Conservation (phyloP, 2,797 vertebrate genomes). For the Clarias laeviceps region DNA sequence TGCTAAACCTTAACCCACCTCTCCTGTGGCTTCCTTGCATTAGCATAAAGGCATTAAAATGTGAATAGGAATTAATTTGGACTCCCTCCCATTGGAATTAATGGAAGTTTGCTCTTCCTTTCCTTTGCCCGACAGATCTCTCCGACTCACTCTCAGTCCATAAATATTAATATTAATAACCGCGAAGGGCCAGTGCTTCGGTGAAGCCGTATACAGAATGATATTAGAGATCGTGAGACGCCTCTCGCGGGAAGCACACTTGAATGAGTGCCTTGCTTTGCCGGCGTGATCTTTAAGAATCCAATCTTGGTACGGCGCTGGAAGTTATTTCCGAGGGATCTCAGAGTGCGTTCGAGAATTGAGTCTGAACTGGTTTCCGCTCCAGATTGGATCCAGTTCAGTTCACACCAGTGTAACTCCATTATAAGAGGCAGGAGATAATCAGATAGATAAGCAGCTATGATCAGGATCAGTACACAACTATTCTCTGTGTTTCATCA, state of each 20-base stretch:
- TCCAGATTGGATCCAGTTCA: conserved; percentile 70
- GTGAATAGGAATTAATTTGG: conserved; percentile 86
- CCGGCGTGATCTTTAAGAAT: conserved; percentile 85
- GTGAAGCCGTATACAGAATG: conserved; percentile 85
- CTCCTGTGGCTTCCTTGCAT: conserved; percentile 72
- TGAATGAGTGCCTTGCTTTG: conserved; percentile 82
- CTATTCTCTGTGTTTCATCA: conserved; percentile 39
- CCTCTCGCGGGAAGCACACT: conserved; percentile 84
- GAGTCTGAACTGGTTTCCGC: conserved; percentile 66
- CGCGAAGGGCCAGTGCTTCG: conserved; percentile 79
- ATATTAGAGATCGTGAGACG: conserved; percentile 85
- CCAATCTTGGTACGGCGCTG: conserved; percentile 83
- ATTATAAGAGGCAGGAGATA: conserved; percentile 78
- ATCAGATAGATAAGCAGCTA: conserved; percentile 76
- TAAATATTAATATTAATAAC: conserved; percentile 89
- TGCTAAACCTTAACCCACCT: conserved; percentile 68
- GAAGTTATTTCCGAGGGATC: conserved; percentile 82
- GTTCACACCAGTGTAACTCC: conserved; percentile 74
- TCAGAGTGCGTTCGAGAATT: conserved; percentile 76
- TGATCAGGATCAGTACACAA: conserved; percentile 53
- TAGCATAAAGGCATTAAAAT: conserved; percentile 86
- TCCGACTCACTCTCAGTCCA: conserved; percentile 71
- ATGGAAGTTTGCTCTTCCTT: conserved; percentile 84
- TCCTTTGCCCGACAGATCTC: conserved; percentile 70
- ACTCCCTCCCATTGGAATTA: conserved; percentile 84